Conservation (phyloP, 1,140 invertebrate genomes). For the Phocides pigmalion region DNA sequence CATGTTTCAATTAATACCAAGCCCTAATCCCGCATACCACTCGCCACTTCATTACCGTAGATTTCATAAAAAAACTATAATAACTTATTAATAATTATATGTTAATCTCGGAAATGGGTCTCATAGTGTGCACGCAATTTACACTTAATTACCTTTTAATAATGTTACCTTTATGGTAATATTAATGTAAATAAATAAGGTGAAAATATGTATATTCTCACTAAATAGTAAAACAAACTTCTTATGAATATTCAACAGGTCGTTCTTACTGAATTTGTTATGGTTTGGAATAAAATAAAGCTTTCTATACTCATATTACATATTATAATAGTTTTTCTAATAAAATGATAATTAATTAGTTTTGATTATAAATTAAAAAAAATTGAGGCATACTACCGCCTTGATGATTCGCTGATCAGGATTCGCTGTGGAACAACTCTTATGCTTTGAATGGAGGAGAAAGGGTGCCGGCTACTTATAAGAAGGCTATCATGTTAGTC, state of each 20-base stretch:
- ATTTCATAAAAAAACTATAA: background rate
- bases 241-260: constrained; percentile 18
- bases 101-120: constrained; percentile 10
- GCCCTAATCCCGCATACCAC: background rate
- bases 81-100: constrained; percentile 6
- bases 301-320: too few relatives aligned
- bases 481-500: too few relatives aligned
- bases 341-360: too few relatives aligned
- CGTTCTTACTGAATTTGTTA: constrained; percentile 19
- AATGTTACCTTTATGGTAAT: constrained; percentile 27
- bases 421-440: too few relatives aligned
- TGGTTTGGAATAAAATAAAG: background rate
- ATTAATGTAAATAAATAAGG: constrained; percentile 11
- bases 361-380: too few relatives aligned
- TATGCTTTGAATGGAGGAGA: too few relatives aligned
- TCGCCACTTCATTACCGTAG: constrained; percentile 4
- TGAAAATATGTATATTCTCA: constrained; percentile 24
- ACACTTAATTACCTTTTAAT: constrained; percentile 29
- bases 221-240: constrained; percentile 16
- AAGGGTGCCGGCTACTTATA: too few relatives aligned
- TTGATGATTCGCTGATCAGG: too few relatives aligned
- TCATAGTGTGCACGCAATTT: constrained; percentile 19
- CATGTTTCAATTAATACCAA: too few relatives aligned
- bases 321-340: too few relatives aligned
- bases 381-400: too few relatives aligned